These are phyloP conservation scores for Cataglyphis cursor DNA, from an alignment of 2,888 invertebrate genomes.

Conservation along the genomic window DNA sequence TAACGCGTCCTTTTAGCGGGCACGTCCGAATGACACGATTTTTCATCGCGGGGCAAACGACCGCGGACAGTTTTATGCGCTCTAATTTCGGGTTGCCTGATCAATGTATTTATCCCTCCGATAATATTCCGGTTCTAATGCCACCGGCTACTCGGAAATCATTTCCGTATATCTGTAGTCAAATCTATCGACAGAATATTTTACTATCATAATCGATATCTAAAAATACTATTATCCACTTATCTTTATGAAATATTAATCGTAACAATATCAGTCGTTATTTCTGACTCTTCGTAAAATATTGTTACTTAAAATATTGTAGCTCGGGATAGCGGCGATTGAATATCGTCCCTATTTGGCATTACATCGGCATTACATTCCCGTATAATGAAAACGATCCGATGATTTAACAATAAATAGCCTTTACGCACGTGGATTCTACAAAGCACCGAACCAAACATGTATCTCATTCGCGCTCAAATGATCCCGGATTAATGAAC, in stretches of 20 bases:
- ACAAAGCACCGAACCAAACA: constrained; percentile 7
- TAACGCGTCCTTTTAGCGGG: constrained; percentile 61
- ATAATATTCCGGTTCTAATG: constrained; percentile 21
- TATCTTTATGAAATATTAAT: not conserved
- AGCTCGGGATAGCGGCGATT: not conserved
- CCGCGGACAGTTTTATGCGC: constrained; percentile 71
- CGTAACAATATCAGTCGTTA: not conserved
- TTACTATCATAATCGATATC: not conserved
- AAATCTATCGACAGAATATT: not conserved
- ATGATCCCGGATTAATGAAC: constrained; percentile 66
- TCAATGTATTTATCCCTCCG: constrained; percentile 58
- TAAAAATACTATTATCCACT: not conserved
- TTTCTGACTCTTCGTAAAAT: not conserved
- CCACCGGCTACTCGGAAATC: not conserved
- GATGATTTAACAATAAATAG: constrained; percentile 15
- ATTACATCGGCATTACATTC: not conserved
- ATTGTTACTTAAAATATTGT: not conserved
- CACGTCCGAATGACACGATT: constrained; percentile 75
- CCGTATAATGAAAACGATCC: constrained; percentile 10
- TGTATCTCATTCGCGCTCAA: constrained; percentile 33
- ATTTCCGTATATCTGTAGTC: not conserved
- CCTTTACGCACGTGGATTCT: constrained; percentile 18
- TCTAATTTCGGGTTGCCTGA: constrained; percentile 61
- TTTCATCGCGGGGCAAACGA: constrained; percentile 72
- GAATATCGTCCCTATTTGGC: not conserved